These are phyloP conservation scores for Yponomeuta evonymella DNA, from an alignment of 2,888 invertebrate species.

Conservation along the genomic window DNA sequence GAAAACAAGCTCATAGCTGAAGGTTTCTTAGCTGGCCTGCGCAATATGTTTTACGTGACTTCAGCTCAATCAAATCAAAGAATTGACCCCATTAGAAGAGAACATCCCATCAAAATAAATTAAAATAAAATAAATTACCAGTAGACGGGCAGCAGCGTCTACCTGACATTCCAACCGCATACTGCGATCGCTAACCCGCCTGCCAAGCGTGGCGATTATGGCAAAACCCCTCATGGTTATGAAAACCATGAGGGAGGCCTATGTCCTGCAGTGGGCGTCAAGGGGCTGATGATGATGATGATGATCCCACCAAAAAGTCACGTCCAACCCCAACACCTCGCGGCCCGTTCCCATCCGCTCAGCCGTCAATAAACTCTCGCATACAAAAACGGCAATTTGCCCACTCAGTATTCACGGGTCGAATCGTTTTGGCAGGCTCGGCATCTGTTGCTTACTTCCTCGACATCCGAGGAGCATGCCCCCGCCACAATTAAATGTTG, in stretches of 20 bases:
- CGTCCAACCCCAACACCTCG: background rate
- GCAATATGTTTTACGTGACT: background rate
- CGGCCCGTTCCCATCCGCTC: constrained; percentile 1
- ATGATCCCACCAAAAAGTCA: background rate
- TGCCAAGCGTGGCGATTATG: too few relatives aligned
- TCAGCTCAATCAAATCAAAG: background rate
- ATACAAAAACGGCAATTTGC: constrained; percentile 10
- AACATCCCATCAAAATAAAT: background rate
- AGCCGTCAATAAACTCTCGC: background rate
- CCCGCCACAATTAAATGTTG: constrained; percentile 67
- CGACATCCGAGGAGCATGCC: constrained; percentile 15
- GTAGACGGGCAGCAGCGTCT: too few relatives aligned
- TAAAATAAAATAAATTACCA: too few relatives aligned
- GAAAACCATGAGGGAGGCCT: too few relatives aligned
- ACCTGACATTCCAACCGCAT: too few relatives aligned
- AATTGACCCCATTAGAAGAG: background rate
- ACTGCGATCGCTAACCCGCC: too few relatives aligned
- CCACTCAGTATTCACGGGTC: constrained; percentile 17
- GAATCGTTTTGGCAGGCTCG: constrained; percentile 22
- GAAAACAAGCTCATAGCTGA: too few relatives aligned
- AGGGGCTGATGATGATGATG: too few relatives aligned
- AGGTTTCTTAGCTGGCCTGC: too few relatives aligned
- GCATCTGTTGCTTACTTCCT: constrained; percentile 27
- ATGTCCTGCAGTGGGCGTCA: too few relatives aligned
- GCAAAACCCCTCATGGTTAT: too few relatives aligned